Evolutionary conservation across 2,113 vertebrate genomes (phyloP).

Genomic region (Spilogale gracilis): DNA sequence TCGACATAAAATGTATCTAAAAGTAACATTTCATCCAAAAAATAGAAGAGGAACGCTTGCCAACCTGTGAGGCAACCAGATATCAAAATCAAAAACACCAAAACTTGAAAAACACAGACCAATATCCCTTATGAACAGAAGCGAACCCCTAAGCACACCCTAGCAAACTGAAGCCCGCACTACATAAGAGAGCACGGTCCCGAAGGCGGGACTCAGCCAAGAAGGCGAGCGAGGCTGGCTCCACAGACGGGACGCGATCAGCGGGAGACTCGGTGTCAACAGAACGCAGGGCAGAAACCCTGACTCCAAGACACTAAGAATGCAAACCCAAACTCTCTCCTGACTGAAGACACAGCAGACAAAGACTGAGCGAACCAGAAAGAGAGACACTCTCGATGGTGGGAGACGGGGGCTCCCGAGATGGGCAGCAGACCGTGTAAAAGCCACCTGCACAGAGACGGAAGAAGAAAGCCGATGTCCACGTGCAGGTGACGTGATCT

Average conservation of each 20-base stretch:
- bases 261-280: rapidly evolving
- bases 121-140: background rate
- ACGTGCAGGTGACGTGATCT: too few relatives aligned
- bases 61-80: background rate
- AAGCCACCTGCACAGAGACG: too few relatives aligned
- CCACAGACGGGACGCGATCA: rapidly evolving
- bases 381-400: background rate
- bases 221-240: background rate
- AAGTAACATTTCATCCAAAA: background rate
- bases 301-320: background rate
- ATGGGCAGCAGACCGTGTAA: background rate
- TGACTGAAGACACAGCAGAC: background rate
- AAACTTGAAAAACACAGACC: background rate
- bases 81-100: background rate
- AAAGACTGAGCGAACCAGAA: background rate
- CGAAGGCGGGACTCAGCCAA: background rate
- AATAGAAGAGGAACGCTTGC: background rate
- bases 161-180: background rate
- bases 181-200: background rate
- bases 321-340: background rate
- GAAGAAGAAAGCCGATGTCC: background rate
- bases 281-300: background rate
- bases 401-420: background rate
- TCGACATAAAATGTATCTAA: background rate
- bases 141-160: background rate